Conservation (phyloP, 2,113 vertebrate species). For the Bombycilla garrulus region DNA sequence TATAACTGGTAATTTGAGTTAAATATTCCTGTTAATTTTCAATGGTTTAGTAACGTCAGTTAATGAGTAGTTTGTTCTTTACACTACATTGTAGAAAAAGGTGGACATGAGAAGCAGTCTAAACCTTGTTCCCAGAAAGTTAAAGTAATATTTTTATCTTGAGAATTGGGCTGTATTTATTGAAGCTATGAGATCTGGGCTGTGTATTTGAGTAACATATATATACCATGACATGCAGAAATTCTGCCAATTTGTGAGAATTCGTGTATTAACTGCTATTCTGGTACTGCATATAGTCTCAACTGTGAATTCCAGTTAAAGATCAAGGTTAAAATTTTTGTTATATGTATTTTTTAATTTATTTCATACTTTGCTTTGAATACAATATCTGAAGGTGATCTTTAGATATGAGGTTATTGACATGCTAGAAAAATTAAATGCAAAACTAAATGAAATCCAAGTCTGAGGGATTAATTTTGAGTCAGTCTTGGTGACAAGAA, state of each 20-base stretch:
- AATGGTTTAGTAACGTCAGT: not conserved
- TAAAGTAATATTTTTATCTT: not conserved
- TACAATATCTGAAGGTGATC: not conserved
- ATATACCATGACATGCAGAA: not conserved
- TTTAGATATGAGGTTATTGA: not conserved
- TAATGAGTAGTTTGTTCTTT: not conserved
- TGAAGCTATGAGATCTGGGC: not conserved
- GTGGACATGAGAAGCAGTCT: not conserved
- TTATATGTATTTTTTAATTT: not conserved
- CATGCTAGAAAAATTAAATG: not conserved
- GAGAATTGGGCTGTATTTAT: not conserved
- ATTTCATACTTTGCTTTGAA: not conserved
- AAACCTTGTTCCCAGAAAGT: not conserved
- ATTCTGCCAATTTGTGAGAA: not conserved
- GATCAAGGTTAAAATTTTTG: not conserved
- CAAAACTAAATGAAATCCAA: not conserved
- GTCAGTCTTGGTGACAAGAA: not conserved
- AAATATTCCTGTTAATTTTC: not conserved
- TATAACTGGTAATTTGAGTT: not conserved
- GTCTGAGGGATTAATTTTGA: not conserved
- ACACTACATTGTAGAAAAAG: not conserved
- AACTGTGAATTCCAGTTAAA: not conserved
- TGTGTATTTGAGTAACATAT: not conserved
- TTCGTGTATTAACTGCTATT: not conserved
- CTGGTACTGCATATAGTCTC: not conserved